Base-by-base conservation (phyloP, 2,888 invertebrate species). In the Parnassius smintheus region DNA sequence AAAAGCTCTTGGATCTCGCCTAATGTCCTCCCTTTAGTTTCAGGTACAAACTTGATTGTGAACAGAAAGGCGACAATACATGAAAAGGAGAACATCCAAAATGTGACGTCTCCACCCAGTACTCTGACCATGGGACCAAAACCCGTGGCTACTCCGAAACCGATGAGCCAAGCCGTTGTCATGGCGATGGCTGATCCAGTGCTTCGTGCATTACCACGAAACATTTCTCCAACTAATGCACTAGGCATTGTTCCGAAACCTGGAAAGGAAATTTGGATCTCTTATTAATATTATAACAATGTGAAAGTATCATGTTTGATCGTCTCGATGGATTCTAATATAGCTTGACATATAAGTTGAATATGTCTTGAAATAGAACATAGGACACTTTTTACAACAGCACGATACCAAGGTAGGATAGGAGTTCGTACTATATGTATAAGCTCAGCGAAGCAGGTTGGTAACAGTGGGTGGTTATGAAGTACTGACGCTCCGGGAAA, bases 181-280 rank as follows among this genome's bases (percentile, higher is more conserved):
- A 79, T 78, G 59, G 79, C 67, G 52, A 81, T 65, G 0, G 80
- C 76, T 0, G 81, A 80, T 0, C 79, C 81, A 0, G 75, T 77
- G 54, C 78, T 78, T 0, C 81, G 69, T 0, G 77, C 78, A 55
- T 77, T 80, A 0, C 75, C 76, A 3, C 65, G 64, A 65, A 80
- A 81, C 80, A 81, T 78, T 63, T 81, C 81, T 0, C 79, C 80
- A 0, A 77, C 73, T 10, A 80, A 60, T 0, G 79, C 75, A 25
- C 70, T 74, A 2, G 81, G 81, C 72, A 81, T 81, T 0, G 76
- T 75, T 1, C 78, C 80, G 59, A 81, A 79, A 62, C 80, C 81
- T 81, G 66, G 7, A 65, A 35, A 13, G 12, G 35, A 48, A 35
- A 2, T 12, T 46, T 46, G 46, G 9, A 12, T 11, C 2, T 46